phyloP scores from a whole-genome alignment of 2,888 invertebrate species.

The Drosophila maculinotata region DNA sequence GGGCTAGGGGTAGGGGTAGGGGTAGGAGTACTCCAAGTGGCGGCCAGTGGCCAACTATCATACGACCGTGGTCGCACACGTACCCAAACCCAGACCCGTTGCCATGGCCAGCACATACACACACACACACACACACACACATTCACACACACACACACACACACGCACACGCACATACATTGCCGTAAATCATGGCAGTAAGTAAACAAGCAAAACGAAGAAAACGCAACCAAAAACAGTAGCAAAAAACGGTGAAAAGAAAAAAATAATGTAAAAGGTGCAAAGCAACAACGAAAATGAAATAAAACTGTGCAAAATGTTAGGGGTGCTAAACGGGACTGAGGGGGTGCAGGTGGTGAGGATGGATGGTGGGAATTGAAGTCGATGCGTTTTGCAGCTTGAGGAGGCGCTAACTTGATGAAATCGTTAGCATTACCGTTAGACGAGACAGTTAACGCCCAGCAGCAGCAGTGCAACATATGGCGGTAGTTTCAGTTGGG shows the following conservation, averaged over 20 bases:
- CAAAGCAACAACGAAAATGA: slow-evolving; percentile 43
- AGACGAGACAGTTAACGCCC: slow-evolving; percentile 55
- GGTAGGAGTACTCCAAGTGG: background rate
- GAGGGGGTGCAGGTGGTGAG: background rate
- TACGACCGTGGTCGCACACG: slow-evolving; percentile 12
- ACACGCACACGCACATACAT: slow-evolving; percentile 51
- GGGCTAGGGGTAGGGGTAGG: no score
- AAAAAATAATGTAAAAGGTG: slow-evolving; percentile 1
- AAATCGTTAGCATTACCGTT: slow-evolving; percentile 68
- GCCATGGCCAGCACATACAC: slow-evolving; percentile 35
- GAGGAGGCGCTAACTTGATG: slow-evolving; percentile 57
- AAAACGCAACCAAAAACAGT: slow-evolving; percentile 13
- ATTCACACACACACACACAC: slow-evolving; percentile 24
- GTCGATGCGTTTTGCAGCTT: slow-evolving; percentile 11
- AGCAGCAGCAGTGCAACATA: slow-evolving; percentile 23
- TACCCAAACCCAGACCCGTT: slow-evolving; percentile 23
- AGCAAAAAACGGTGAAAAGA: slow-evolving; percentile 1
- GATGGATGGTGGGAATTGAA: background rate
- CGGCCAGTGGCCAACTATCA: slow-evolving; percentile 42
- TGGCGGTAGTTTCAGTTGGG: slow-evolving; percentile 1
- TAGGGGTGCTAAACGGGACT: background rate
- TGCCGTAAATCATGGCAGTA: slow-evolving; percentile 73
- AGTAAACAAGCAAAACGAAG: slow-evolving; percentile 63
- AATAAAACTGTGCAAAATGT: slow-evolving; percentile 20
- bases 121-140: slow-evolving; percentile 32